These are phyloP conservation scores for Plectus sambesii DNA, from an alignment of 1,140 invertebrate species.

Conservation along the genomic window DNA sequence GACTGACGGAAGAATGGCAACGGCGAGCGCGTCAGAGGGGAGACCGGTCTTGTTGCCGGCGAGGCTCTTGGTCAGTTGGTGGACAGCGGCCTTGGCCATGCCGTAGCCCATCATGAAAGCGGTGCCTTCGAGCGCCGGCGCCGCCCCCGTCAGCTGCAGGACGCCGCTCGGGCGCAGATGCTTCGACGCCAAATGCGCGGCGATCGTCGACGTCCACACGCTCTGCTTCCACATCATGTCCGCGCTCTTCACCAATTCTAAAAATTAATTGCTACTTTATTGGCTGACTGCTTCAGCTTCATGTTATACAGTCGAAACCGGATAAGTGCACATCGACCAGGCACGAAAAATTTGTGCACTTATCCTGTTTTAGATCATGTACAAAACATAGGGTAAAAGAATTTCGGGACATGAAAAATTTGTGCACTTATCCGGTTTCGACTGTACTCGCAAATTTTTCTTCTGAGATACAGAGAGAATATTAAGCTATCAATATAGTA, in stretches of 20 bases:
- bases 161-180: slow-evolving; percentile 77
- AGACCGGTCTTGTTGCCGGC: slow-evolving; percentile 69
- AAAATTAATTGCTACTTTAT: too few relatives aligned
- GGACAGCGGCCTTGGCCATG: slow-evolving; percentile 87
- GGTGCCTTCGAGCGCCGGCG: slow-evolving; percentile 53
- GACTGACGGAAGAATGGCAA: slow-evolving; percentile 79
- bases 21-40: slow-evolving; percentile 61
- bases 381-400: too few relatives aligned
- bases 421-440: too few relatives aligned
- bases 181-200: slow-evolving; percentile 69
- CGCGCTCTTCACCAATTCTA: slow-evolving; percentile 74
- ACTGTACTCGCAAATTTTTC: too few relatives aligned
- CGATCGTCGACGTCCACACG: slow-evolving; percentile 86
- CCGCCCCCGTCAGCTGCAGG: slow-evolving; percentile 83
- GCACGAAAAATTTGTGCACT: too few relatives aligned
- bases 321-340: too few relatives aligned
- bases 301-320: too few relatives aligned
- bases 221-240: slow-evolving; percentile 94
- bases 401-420: too few relatives aligned
- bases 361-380: too few relatives aligned
- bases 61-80: slow-evolving; percentile 86
- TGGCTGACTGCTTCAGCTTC: too few relatives aligned
- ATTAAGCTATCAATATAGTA: too few relatives aligned
- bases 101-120: slow-evolving; percentile 58
- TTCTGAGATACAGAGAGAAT: too few relatives aligned